phyloP scores from a whole-genome alignment of 2,888 invertebrate species.

The Hypolimnas misippus region DNA sequence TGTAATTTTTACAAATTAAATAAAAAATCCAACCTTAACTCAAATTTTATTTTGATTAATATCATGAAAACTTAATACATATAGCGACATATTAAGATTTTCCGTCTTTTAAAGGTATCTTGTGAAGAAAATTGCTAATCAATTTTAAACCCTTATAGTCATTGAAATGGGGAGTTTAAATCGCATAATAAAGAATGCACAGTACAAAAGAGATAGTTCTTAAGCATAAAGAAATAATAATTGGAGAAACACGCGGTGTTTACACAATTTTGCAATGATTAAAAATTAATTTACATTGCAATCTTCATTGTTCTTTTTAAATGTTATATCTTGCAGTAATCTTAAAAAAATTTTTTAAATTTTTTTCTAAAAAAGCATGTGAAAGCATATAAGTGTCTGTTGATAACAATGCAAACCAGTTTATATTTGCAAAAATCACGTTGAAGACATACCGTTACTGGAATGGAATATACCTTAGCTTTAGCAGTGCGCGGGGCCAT shows the following conservation, averaged over 20 bases:
- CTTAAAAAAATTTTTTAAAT: not conserved
- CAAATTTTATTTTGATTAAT: too few relatives aligned
- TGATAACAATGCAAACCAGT: slow-evolving; percentile 63
- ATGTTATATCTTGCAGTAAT: not conserved
- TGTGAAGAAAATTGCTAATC: not conserved
- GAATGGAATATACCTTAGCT: slow-evolving; percentile 65
- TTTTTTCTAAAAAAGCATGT: slow-evolving; percentile 41
- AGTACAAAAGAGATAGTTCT: slow-evolving; percentile 7
- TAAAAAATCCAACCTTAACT: too few relatives aligned
- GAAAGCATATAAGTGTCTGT: slow-evolving; percentile 41
- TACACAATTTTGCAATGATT: not conserved
- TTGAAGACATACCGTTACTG: slow-evolving; percentile 10
- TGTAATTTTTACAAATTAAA: too few relatives aligned
- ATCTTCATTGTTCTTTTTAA: not conserved
- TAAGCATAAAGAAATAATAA: not conserved
- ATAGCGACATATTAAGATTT: too few relatives aligned
- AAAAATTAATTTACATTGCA: not conserved
- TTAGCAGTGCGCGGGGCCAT: slow-evolving; percentile 76
- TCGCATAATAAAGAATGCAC: not conserved
- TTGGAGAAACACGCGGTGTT: slow-evolving; percentile 26
- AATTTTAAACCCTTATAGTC: too few relatives aligned
- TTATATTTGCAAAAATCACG: slow-evolving; percentile 45
- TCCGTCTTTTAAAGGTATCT: not conserved
- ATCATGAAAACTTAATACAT: too few relatives aligned
- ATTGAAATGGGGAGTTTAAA: too few relatives aligned